Evolutionary conservation across 2,113 vertebrate species (phyloP).

Genomic region (Collichthys lucidus): DNA sequence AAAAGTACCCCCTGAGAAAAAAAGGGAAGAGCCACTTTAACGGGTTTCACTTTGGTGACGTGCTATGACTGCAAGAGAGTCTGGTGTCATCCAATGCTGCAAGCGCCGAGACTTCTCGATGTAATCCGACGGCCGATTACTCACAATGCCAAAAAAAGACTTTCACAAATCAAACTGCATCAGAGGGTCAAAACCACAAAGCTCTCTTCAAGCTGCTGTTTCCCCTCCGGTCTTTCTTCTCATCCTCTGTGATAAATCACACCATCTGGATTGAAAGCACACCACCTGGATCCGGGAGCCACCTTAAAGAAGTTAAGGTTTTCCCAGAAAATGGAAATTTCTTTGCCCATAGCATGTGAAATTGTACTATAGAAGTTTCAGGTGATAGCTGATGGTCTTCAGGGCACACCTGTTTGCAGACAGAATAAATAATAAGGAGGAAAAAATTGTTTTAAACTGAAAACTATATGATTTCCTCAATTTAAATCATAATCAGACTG

Average conservation of each 20-base stretch:
- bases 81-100: conserved; percentile 1
- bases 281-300: neutral
- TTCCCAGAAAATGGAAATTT: neutral
- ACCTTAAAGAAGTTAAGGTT: conserved; percentile 3
- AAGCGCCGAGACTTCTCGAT: neutral
- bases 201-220: neutral
- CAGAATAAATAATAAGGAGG: neutral
- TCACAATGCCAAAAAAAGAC: conserved; percentile 2
- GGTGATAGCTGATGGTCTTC: neutral
- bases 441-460: neutral
- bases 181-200: conserved; percentile 7
- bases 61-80: neutral
- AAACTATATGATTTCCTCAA: conserved; percentile 5
- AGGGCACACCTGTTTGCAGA: neutral
- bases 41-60: neutral
- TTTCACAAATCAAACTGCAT: conserved; percentile 11
- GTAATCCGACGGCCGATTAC: neutral
- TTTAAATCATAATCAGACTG: conserved; percentile 24
- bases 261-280: conserved; percentile 14
- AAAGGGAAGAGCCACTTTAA: neutral
- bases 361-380: neutral
- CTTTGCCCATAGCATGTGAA: neutral
- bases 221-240: neutral
- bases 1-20: neutral
- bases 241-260: conserved; percentile 23